Conservation (phyloP, 1,140 invertebrate species). For the Trachymyrmex septentrionalis region DNA sequence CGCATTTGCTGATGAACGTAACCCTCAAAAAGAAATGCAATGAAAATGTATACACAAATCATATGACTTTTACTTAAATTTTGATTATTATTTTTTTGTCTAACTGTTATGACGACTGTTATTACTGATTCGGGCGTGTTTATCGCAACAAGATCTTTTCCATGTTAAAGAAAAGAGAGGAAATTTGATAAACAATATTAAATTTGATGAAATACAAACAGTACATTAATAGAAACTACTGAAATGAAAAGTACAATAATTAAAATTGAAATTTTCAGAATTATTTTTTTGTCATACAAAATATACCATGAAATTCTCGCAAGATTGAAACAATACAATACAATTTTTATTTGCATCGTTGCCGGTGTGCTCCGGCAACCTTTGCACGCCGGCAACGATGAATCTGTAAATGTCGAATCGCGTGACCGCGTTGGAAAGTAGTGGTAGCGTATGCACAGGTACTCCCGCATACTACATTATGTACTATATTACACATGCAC, state of each 20-base stretch:
- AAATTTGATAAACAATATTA: not conserved
- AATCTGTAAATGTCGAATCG: constrained; percentile 62
- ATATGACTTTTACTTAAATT: not conserved
- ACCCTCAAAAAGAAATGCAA: not conserved
- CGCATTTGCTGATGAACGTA: not conserved
- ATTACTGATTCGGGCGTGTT: not conserved
- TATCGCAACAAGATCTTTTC: not conserved
- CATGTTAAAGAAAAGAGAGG: no score
- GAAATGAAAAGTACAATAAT: not conserved
- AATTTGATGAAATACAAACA: not conserved
- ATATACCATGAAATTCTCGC: not conserved
- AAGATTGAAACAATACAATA: not conserved
- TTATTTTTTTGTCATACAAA: not conserved
- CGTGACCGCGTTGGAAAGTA: constrained; percentile 50
- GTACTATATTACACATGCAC: no score
- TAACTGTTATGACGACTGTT: no score
- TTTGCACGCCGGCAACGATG: not conserved
- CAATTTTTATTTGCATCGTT: not conserved
- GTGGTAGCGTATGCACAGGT: constrained; percentile 28
- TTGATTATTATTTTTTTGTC: not conserved
- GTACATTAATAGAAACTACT: not conserved
- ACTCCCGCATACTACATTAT: not conserved
- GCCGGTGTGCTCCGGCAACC: not conserved
- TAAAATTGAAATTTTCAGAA: not conserved
- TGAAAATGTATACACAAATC: not conserved